phyloP scores from a whole-genome alignment of 2,888 invertebrate genomes.

The Drosophila melanosoma region DNA sequence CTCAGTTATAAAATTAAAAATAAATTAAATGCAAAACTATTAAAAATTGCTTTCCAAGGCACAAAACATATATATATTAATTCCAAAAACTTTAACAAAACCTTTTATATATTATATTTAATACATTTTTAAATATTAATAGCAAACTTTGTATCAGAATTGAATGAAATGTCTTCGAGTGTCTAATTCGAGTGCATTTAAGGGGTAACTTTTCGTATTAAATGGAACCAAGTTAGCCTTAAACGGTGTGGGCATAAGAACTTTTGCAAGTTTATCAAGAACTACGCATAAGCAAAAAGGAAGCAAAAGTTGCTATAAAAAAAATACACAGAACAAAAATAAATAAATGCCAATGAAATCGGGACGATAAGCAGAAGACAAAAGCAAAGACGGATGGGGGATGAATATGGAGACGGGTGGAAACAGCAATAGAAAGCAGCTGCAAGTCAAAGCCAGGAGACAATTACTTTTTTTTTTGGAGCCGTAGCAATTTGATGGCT shows the following conservation, averaged over 20 bases:
- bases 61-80: background rate
- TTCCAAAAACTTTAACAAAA: background rate
- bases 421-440: conserved; percentile 74
- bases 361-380: conserved; percentile 43
- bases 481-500: conserved; percentile 40
- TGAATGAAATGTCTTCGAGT: conserved; percentile 10
- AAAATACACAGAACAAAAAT: conserved; percentile 60
- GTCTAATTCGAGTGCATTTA: conserved; percentile 21
- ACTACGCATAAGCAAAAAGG: conserved; percentile 74
- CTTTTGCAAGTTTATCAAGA: conserved; percentile 75
- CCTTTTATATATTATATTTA: background rate
- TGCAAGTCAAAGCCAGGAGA: conserved; percentile 66
- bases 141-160: conserved; percentile 9
- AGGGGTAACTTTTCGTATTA: conserved; percentile 40
- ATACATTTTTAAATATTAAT: background rate
- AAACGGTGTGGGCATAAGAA: conserved; percentile 48
- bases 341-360: conserved; percentile 69
- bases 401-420: conserved; percentile 12
- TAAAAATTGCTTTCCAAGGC: background rate
- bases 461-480: conserved; percentile 34
- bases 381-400: conserved; percentile 24
- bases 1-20: background rate
- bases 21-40: background rate
- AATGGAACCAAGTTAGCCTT: conserved; percentile 47
- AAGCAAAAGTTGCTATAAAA: conserved; percentile 55